These are phyloP conservation scores for Oppia nitens DNA, from an alignment of 1,140 invertebrate genomes.

Conservation along the genomic window DNA sequence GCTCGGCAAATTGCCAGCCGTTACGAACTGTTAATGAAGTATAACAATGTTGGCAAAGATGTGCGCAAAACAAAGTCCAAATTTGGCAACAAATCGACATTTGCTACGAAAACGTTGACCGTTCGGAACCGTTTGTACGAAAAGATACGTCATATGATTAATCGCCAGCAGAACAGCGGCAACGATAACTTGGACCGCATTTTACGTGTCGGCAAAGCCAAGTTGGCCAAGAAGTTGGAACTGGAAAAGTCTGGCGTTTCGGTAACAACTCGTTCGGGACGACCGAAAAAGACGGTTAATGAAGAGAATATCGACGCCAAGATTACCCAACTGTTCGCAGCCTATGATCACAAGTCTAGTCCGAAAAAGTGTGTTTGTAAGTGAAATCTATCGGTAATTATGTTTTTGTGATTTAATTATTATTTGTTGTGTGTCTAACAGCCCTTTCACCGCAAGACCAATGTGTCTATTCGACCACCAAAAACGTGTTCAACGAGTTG, in stretches of 20 bases:
- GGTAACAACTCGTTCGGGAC: not conserved
- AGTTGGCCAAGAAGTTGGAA: not conserved
- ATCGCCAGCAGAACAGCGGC: not conserved
- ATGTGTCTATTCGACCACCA: not conserved
- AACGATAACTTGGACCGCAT: constrained; percentile 47
- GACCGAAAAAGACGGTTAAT: not conserved
- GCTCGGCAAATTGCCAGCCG: not conserved
- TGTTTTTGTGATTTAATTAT: not conserved
- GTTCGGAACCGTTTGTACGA: not conserved
- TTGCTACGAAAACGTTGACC: not conserved
- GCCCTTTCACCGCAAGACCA: not conserved
- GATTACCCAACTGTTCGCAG: not conserved
- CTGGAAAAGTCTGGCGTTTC: not conserved
- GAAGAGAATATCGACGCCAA: not conserved
- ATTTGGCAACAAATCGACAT: not conserved
- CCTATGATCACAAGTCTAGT: not conserved
- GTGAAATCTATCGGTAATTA: not conserved
- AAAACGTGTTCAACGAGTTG: not conserved
- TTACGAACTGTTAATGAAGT: constrained; percentile 2
- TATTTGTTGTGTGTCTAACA: not conserved
- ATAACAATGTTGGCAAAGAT: not conserved
- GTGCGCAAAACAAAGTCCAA: not conserved
- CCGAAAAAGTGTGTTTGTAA: not conserved
- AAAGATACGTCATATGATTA: not conserved
- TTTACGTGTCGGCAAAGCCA: constrained; percentile 52